These are phyloP conservation scores for Cinclus cinclus DNA, from an alignment of 2,113 vertebrate genomes.

Conservation along the genomic window DNA sequence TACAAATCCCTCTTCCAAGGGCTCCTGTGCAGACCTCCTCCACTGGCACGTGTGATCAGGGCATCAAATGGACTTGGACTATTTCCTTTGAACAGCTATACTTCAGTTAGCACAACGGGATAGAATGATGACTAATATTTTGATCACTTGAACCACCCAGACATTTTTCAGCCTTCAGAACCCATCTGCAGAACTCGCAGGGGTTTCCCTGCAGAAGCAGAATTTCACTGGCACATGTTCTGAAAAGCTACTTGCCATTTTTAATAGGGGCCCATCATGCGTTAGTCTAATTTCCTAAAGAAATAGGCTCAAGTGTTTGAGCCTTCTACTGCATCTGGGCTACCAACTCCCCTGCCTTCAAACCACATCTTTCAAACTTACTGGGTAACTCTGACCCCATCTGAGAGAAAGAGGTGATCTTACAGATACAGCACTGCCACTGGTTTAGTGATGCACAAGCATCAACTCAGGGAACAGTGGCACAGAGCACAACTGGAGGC, in stretches of 20 bases:
- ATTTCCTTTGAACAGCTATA: background rate
- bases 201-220: background rate
- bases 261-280: background rate
- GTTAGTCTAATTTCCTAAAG: background rate
- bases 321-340: background rate
- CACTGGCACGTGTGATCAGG: rapidly evolving
- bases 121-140: background rate
- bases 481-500: background rate
- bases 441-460: background rate
- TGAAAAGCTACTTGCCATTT: background rate
- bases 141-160: background rate
- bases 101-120: background rate
- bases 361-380: background rate
- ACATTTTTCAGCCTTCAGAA: background rate
- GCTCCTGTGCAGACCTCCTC: background rate
- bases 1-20: background rate
- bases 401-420: background rate
- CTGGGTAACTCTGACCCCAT: background rate
- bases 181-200: background rate
- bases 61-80: background rate
- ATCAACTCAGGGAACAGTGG: rapidly evolving
- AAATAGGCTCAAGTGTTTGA: background rate
- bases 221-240: background rate
- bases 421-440: background rate
- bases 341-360: background rate